A percentile compares a stretch with the other conserved stretches of the same genome.
Evolutionary conservation across 2,888 invertebrate species (phyloP).

Genomic region (Gryllus longicercus): DNA sequence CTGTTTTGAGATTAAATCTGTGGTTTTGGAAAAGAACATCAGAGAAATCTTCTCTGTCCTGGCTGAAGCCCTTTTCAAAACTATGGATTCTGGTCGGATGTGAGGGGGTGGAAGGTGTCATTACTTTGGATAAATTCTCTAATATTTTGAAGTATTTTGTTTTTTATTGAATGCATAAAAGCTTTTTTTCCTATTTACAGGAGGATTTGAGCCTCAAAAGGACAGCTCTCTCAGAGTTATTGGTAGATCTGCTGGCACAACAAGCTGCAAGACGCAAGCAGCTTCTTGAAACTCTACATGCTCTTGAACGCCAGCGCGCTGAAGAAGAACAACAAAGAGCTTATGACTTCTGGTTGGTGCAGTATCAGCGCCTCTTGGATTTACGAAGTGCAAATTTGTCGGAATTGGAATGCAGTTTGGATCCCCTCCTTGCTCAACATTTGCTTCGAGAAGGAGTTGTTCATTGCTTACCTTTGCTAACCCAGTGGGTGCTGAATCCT

Average conservation of each 20-base stretch:
- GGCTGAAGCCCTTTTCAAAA: too few species aligned
- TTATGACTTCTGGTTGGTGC: slow-evolving; percentile 65
- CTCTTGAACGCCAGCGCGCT: slow-evolving; percentile 60
- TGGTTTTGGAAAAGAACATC: too few species aligned
- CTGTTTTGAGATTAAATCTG: too few species aligned
- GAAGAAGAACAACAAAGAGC: slow-evolving; percentile 43
- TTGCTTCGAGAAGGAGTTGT: slow-evolving; percentile 68
- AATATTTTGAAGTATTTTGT: too few species aligned
- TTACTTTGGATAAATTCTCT: too few species aligned
- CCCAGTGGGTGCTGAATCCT: slow-evolving; percentile 56
- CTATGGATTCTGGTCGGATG: too few species aligned
- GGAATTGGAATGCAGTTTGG: slow-evolving; percentile 59
- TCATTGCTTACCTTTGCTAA: slow-evolving; percentile 72
- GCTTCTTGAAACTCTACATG: slow-evolving; percentile 63
- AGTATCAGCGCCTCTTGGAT: slow-evolving; percentile 79
- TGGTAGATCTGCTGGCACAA: slow-evolving; percentile 66
- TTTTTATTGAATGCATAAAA: too few species aligned
- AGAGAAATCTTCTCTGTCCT: too few species aligned
- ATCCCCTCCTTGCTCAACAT: slow-evolving; percentile 65
- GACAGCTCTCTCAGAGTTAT: slow-evolving; percentile 60
- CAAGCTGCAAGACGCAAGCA: slow-evolving; percentile 63
- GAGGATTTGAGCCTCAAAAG: slow-evolving; percentile 67
- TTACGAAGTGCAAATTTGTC: slow-evolving; percentile 65
- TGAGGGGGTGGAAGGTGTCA: too few species aligned
- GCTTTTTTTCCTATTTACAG: slow-evolving; percentile 44